phyloP scores from a whole-genome alignment of 2,113 vertebrate genomes.

The Delphinapterus leucas region DNA sequence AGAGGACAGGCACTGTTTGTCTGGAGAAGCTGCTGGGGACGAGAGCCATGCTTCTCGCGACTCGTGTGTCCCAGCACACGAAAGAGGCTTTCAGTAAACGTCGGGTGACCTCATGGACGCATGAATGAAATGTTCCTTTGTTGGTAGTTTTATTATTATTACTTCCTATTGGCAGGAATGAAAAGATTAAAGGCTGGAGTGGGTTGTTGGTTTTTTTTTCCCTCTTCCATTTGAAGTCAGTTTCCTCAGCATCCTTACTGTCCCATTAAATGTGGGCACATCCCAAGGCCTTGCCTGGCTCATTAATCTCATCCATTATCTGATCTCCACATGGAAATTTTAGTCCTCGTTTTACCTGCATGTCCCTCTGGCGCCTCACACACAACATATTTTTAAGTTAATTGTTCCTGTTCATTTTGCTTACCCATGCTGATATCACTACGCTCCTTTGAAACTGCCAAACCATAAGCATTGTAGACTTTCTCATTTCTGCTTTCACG shows the following conservation, averaged over 20 bases:
- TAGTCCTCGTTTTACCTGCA: background rate
- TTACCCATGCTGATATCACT: background rate
- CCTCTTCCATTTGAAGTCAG: background rate
- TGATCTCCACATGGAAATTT: background rate
- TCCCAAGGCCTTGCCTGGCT: background rate
- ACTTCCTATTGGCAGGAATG: background rate
- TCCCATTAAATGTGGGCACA: background rate
- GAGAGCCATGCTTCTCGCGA: rapidly evolving
- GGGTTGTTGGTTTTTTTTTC: background rate
- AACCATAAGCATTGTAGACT: too few relatives aligned
- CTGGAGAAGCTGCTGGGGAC: background rate
- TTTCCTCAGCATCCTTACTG: background rate
- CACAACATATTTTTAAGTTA: background rate
- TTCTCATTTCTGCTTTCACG: background rate
- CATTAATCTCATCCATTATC: background rate
- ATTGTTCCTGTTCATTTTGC: background rate
- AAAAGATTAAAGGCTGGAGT: background rate
- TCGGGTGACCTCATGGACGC: background rate
- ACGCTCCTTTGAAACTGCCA: background rate
- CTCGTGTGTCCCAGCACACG: rapidly evolving
- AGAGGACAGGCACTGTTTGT: background rate
- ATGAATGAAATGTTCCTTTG: background rate
- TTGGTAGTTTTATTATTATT: background rate
- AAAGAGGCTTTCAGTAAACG: background rate
- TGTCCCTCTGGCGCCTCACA: background rate